Percentiles rank a stretch among this genome's conserved stretches.
Conservation (phyloP, 2,113 vertebrate species). For the Genyomyrus donnyi region DNA sequence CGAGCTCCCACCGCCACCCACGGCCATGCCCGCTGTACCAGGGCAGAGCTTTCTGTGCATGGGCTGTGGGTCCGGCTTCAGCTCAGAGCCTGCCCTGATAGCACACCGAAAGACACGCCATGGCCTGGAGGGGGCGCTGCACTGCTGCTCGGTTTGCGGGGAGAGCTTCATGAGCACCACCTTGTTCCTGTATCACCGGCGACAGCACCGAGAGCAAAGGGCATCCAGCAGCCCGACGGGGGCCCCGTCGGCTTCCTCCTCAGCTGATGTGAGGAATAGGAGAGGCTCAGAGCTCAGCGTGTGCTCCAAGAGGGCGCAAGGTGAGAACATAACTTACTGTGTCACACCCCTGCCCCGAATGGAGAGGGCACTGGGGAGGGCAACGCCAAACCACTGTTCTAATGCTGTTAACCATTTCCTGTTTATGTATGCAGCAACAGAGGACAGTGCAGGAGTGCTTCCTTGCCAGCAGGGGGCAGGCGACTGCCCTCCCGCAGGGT, state of each 20-base stretch:
- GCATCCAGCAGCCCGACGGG: neutral
- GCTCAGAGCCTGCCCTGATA: constrained; percentile 57
- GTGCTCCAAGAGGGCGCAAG: neutral
- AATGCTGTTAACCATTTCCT: neutral
- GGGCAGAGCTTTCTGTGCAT: constrained; percentile 60
- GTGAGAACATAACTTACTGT: neutral
- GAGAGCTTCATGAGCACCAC: constrained; percentile 66
- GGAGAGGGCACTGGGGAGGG: neutral
- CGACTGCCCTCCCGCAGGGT: neutral
- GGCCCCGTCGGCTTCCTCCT: neutral
- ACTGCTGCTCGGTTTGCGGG: constrained; percentile 55
- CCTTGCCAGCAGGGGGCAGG: neutral
- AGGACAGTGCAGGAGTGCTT: neutral
- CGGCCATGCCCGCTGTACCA: neutral
- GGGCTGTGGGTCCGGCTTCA: constrained; percentile 60
- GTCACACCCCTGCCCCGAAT: neutral
- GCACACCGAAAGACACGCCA: constrained; percentile 57
- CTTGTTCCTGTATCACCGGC: constrained; percentile 66
- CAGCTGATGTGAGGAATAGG: neutral
- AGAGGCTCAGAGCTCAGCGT: neutral
- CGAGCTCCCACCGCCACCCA: neutral
- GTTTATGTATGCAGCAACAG: neutral
- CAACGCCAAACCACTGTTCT: constrained; percentile 24
- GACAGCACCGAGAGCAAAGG: constrained; percentile 44
- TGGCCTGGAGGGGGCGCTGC: constrained; percentile 50